Conservation (phyloP, 2,888 invertebrate genomes). For the Branchinecta sandiegonensis region DNA sequence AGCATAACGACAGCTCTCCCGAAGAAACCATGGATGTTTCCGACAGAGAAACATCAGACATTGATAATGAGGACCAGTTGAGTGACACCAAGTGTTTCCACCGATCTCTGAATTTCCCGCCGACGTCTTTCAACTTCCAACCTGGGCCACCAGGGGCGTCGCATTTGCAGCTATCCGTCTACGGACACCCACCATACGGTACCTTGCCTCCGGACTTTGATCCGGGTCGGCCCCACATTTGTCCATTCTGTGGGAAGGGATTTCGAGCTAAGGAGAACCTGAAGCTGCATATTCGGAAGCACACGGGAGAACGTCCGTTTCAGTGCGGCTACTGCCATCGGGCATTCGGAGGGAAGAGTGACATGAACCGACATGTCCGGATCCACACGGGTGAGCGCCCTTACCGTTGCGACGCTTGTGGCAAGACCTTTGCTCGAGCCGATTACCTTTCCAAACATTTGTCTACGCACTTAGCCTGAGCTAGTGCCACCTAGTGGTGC, state of each 20-base stretch:
- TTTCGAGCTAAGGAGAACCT: slow-evolving; percentile 78
- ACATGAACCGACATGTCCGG: slow-evolving; percentile 66
- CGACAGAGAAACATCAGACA: slow-evolving; percentile 6
- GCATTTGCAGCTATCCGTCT: neutral
- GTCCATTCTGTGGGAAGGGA: slow-evolving; percentile 67
- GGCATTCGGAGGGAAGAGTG: slow-evolving; percentile 75
- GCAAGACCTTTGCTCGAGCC: slow-evolving; percentile 76
- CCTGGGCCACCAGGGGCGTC: slow-evolving; percentile 5
- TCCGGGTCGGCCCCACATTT: slow-evolving; percentile 23
- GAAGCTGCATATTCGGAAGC: slow-evolving; percentile 72
- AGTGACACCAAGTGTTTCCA: neutral
- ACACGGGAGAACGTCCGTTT: slow-evolving; percentile 78
- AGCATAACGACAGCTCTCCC: neutral
- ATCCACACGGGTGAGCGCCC: slow-evolving; percentile 80
- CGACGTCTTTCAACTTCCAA: neutral
- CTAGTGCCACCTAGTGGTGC: neutral
- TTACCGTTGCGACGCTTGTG: slow-evolving; percentile 81
- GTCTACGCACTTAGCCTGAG: slow-evolving; percentile 49
- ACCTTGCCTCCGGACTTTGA: slow-evolving; percentile 22
- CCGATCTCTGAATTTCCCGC: slow-evolving; percentile 4
- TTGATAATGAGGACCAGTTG: neutral
- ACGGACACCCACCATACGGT: slow-evolving; percentile 13
- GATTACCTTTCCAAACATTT: slow-evolving; percentile 81
- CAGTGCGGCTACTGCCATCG: slow-evolving; percentile 85
- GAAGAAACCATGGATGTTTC: slow-evolving; percentile 14